Evolutionary conservation across 2,888 invertebrate genomes (phyloP).

Genomic region (Agonopterix subpropinquella): DNA sequence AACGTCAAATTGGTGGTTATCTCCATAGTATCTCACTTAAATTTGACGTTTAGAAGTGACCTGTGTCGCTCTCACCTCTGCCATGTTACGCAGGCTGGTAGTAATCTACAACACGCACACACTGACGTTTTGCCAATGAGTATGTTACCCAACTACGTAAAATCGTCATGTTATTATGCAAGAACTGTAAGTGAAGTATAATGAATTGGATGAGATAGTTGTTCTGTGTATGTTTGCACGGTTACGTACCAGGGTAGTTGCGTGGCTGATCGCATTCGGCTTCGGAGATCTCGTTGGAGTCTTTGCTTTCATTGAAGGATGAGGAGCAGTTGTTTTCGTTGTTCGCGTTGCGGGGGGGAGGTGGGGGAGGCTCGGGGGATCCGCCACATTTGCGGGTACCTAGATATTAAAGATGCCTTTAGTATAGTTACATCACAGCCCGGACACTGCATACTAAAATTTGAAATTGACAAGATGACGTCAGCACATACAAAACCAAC

Average conservation of each 20-base stretch:
- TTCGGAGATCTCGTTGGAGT: constrained; percentile 95
- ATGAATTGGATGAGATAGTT: background rate
- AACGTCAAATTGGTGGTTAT: too few relatives aligned
- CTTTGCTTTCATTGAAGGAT: constrained; percentile 93
- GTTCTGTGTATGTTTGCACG: background rate
- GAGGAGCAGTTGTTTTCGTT: constrained; percentile 85
- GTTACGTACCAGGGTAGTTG: constrained; percentile 85
- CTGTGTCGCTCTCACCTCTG: too few relatives aligned
- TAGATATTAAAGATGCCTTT: constrained; percentile 10
- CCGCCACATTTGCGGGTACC: constrained; percentile 64
- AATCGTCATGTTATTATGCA: background rate
- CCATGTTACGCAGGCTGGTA: too few relatives aligned
- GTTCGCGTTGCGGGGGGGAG: constrained; percentile 89
- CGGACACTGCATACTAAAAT: too few relatives aligned
- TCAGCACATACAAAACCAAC: too few relatives aligned
- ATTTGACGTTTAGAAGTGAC: too few relatives aligned
- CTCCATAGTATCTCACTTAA: too few relatives aligned
- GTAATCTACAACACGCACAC: too few relatives aligned
- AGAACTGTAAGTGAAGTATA: background rate
- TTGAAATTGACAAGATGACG: too few relatives aligned
- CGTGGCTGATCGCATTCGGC: constrained; percentile 93
- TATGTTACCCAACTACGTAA: too few relatives aligned
- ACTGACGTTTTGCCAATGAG: too few relatives aligned
- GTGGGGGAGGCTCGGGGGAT: constrained; percentile 79
- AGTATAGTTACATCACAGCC: too few relatives aligned